Evolutionary conservation across 2,797 vertebrate genomes (phyloP).

Genomic region (Syndactyla subalaris): DNA sequence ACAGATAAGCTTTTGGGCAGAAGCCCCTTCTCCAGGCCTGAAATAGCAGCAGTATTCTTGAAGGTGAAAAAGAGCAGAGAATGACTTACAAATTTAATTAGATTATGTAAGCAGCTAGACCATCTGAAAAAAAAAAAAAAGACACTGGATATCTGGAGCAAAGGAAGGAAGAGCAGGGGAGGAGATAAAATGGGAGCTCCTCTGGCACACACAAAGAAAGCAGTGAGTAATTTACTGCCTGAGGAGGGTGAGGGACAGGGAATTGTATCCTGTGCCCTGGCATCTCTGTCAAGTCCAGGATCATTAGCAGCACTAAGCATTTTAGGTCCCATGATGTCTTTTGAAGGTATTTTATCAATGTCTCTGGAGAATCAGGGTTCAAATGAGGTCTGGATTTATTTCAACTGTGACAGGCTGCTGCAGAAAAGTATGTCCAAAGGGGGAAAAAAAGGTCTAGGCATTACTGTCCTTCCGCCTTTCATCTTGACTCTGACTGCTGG

Average conservation of each 20-base stretch:
- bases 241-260: neutral
- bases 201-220: neutral
- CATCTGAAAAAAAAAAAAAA: neutral
- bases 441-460: neutral
- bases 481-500: neutral
- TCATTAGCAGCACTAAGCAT: neutral
- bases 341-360: neutral
- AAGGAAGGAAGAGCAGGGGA: neutral
- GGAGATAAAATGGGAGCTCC: neutral
- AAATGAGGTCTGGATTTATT: neutral
- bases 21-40: neutral
- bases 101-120: neutral
- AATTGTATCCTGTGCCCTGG: neutral
- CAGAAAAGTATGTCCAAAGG: neutral
- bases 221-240: neutral
- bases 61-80: neutral
- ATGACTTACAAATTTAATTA: neutral
- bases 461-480: neutral
- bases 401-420: neutral
- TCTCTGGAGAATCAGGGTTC: neutral
- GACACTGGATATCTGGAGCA: neutral
- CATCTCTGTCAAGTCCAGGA: neutral
- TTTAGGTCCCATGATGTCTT: neutral
- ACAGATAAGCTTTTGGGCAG: neutral
- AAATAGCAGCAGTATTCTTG: neutral